phyloP scores from a whole-genome alignment of 1,140 invertebrate species.

The Aphis craccivora region DNA sequence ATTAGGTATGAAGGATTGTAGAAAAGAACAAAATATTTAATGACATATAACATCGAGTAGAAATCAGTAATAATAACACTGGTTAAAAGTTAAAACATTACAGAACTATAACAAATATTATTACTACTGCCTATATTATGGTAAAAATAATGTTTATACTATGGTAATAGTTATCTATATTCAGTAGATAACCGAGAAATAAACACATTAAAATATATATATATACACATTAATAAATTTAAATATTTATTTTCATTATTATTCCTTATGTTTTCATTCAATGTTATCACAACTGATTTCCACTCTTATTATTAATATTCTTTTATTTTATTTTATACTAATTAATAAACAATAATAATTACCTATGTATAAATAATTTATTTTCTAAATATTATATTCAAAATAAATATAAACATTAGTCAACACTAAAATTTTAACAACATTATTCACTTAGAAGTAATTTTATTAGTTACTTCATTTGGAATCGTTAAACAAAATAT shows the following conservation, averaged over 20 bases:
- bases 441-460: background rate
- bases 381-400: background rate
- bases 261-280: background rate
- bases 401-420: background rate
- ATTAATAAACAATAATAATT: no score
- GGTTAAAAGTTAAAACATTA: background rate
- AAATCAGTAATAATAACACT: background rate
- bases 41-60: background rate
- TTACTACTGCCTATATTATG: background rate
- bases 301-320: no score
- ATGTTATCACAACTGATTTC: background rate
- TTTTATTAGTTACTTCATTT: background rate
- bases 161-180: no score
- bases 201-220: background rate
- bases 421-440: constrained; percentile 19
- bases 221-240: no score
- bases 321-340: no score
- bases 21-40: background rate
- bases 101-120: background rate
- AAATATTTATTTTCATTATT: no score
- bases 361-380: background rate
- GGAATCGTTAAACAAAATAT: background rate
- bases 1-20: background rate
- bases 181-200: background rate
- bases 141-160: no score